Evolutionary conservation across 2,113 vertebrate species (phyloP), one percentile per base, ranked within the genome.

Genomic region (Corydoras sp.): DNA sequence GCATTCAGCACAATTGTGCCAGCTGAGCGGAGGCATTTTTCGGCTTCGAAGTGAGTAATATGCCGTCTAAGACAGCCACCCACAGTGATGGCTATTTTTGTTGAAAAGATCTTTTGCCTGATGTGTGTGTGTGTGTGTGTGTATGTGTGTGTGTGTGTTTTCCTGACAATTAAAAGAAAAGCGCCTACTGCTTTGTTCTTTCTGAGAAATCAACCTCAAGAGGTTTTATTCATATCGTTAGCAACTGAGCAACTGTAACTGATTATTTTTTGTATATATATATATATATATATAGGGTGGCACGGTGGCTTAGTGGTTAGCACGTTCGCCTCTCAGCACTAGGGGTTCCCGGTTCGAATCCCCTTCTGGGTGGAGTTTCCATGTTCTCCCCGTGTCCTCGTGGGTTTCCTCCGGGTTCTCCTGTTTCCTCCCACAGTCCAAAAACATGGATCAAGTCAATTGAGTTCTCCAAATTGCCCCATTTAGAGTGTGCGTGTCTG

Each of bases 21-120:
- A 68, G 60, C 8, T 24, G 67, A 73, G 63, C 15, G 13, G 51
- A 68, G 72, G 65, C 31, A 62, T 53, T 62, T 74, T 32, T 74
- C 53, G 48, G 48, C 55, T 68, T 24, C 24, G 31, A 74, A 62
- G 55, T 74, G 65, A 74, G 64, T 62, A 73, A 73, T 67, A 35
- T 68, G 48, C 49, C 9, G 31, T 18, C 50, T 62, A 62, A 74
- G 58, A 74, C 72, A 68, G 49, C 58, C 65, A 68, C 72, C 72
- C 72, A 74, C 72, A 67, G 61, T 15, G 53, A 31, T 62, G 51
- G 65, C 68, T 68, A 74, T 74, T 74, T 74, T 62, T 55, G 65
- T 65, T 4, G 13, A 73, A 55, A 58, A 73, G 65, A 64, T 67
- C 58, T 49, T 68, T 62, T 68, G 49, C 65, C 53, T 55, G 30